These are phyloP conservation scores for Micromesistius poutassou DNA, from an alignment of 2,797 vertebrate species.

Conservation along the genomic window DNA sequence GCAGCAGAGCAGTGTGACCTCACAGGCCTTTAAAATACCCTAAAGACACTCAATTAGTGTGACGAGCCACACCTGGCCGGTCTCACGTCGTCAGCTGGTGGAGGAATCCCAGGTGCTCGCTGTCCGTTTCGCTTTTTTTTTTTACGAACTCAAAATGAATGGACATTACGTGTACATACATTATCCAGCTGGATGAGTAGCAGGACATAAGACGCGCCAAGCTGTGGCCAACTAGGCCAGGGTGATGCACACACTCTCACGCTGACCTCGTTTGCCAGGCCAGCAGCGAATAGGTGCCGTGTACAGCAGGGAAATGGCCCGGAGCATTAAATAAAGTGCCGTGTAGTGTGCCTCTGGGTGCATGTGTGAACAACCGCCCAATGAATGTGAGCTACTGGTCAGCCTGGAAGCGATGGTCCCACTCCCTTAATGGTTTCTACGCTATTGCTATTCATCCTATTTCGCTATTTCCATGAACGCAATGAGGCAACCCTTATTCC, in stretches of 20 bases:
- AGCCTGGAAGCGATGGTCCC: not conserved
- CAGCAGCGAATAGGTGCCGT: conserved; percentile 51
- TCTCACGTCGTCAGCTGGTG: not conserved
- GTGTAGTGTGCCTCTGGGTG: conserved; percentile 13
- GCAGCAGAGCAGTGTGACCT: not conserved
- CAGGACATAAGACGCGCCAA: not conserved
- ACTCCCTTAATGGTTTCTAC: not conserved
- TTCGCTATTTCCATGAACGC: not conserved
- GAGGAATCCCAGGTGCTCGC: not conserved
- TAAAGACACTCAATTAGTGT: no score
- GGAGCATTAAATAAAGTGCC: conserved; percentile 46
- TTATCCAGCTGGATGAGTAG: not conserved
- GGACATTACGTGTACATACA: not conserved
- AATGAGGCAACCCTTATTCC: not conserved
- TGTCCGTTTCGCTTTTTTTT: not conserved
- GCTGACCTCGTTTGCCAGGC: conserved; percentile 43
- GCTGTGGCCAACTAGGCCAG: not conserved
- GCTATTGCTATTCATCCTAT: not conserved
- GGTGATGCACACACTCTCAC: no score
- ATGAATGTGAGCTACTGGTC: not conserved
- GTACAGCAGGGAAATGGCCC: conserved; percentile 32
- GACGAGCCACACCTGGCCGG: not conserved
- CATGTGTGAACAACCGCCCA: not conserved
- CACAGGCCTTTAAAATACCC: not conserved
- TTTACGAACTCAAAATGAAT: not conserved